phyloP scores from a whole-genome alignment of 1,140 invertebrate species.

The Cherax destructor region DNA sequence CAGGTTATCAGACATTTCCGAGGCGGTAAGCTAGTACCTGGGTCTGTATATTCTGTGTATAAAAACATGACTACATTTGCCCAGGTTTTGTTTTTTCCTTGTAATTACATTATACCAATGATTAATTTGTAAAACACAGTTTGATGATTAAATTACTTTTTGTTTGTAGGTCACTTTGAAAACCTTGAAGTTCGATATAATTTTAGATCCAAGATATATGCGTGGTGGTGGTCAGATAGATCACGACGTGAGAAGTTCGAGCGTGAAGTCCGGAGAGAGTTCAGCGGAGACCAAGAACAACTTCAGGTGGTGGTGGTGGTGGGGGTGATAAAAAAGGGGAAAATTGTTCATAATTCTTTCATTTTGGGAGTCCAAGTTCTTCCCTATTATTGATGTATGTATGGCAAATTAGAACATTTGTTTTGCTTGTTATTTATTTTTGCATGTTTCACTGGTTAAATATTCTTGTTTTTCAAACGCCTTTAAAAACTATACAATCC shows the following conservation, averaged over 20 bases:
- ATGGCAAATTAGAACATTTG: too few species aligned
- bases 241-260: constrained; percentile 65
- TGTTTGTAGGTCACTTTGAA: constrained; percentile 73
- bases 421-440: too few species aligned
- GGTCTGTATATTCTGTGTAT: too few species aligned
- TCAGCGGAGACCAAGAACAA: constrained; percentile 26
- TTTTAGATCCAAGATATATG: constrained; percentile 62
- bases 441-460: too few species aligned
- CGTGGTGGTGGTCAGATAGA: constrained; percentile 72
- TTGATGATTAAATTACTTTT: too few species aligned
- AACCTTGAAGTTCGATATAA: constrained; percentile 77
- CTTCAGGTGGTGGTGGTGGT: constrained; percentile 19
- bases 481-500: too few species aligned
- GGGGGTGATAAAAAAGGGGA: not conserved
- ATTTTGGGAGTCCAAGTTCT: too few species aligned
- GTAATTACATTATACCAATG: not conserved
- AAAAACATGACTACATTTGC: too few species aligned
- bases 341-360: not conserved
- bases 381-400: too few species aligned
- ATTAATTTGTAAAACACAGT: too few species aligned
- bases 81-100: too few species aligned
- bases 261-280: constrained; percentile 58
- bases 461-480: too few species aligned
- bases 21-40: constrained; percentile 39
- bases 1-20: constrained; percentile 68